These are phyloP conservation scores for Scolopax mira DNA, from an alignment of 2,113 vertebrate species.

Conservation along the genomic window DNA sequence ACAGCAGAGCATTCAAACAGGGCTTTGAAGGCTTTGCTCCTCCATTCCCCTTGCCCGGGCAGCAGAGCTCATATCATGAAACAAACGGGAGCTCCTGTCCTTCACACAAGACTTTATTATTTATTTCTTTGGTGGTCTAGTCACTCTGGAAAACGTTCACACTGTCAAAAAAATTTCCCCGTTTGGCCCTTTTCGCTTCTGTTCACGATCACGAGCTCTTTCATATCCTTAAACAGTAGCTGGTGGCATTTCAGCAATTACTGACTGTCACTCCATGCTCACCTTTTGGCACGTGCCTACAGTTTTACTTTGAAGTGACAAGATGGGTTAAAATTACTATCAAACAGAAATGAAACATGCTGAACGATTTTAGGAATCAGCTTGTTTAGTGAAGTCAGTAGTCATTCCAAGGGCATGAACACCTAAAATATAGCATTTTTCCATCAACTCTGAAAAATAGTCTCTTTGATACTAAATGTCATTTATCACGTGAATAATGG, in stretches of 20 bases:
- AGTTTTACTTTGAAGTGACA: not conserved
- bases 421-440: not conserved
- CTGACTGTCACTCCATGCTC: not conserved
- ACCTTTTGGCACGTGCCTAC: not conserved
- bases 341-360: not conserved
- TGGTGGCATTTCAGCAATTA: not conserved
- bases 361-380: not conserved
- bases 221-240: not conserved
- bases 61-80: not conserved
- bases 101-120: not conserved
- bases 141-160: not conserved
- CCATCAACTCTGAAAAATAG: not conserved
- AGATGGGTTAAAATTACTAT: not conserved
- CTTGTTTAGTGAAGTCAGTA: not conserved
- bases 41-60: fast-evolving
- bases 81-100: not conserved
- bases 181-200: not conserved
- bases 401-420: not conserved
- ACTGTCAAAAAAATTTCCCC: not conserved
- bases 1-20: not conserved
- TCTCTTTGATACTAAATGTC: not conserved
- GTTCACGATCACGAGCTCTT: not conserved
- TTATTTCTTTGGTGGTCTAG: not conserved
- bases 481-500: not conserved
- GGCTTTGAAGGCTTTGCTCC: not conserved